Evolutionary conservation across 2,113 vertebrate genomes (phyloP).

Genomic region (Chauna torquata): DNA sequence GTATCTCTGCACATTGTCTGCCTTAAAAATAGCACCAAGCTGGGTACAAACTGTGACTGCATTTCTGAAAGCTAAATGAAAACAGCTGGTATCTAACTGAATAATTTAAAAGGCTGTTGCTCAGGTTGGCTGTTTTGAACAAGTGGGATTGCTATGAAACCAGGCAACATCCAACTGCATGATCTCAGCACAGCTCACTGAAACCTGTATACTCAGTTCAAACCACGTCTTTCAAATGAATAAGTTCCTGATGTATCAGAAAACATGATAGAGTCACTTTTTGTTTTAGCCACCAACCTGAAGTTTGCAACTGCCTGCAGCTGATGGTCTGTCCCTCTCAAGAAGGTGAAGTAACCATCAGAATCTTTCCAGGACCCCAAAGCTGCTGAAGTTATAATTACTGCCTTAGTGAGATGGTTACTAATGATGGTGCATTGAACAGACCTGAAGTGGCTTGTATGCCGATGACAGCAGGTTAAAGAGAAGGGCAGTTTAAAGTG

Average conservation of each 20-base stretch:
- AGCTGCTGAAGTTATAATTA: background rate
- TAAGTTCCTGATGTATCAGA: background rate
- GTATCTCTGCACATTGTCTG: background rate
- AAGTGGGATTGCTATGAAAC: background rate
- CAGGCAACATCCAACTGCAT: background rate
- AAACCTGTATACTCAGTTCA: background rate
- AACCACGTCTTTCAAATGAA: background rate
- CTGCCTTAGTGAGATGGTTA: background rate
- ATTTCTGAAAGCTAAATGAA: background rate
- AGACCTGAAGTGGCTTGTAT: background rate
- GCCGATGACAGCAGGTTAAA: background rate
- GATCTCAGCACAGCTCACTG: background rate
- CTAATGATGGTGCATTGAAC: background rate
- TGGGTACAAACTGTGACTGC: background rate
- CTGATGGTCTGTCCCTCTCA: background rate
- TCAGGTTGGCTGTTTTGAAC: background rate
- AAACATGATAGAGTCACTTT: background rate
- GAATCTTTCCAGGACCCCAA: background rate
- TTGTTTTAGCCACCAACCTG: background rate
- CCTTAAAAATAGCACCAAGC: background rate
- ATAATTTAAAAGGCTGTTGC: background rate
- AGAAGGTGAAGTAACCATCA: background rate
- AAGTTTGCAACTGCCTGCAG: background rate
- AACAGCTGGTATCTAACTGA: background rate
- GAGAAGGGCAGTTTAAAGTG: background rate